Conservation (phyloP, 92 coral and sea anemone species). For the Palythoa grandis region DNA sequence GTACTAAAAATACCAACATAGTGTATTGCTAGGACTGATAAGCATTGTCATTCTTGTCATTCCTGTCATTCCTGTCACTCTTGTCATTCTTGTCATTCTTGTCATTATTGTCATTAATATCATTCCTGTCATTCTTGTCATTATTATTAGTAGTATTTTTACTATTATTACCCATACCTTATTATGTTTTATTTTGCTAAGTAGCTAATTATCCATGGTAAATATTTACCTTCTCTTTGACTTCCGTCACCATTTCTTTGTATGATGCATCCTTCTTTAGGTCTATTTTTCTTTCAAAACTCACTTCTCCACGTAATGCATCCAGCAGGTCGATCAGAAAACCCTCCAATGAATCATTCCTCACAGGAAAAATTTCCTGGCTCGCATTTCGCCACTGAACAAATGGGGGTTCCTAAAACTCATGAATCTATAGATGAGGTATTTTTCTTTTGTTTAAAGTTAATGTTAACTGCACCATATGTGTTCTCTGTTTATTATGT, state of each 20-base stretch:
- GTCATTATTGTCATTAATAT: too few relatives aligned
- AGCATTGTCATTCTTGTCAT: too few relatives aligned
- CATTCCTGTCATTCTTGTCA: too few relatives aligned
- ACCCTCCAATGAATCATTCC: constrained; percentile 73
- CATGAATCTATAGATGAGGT: background rate
- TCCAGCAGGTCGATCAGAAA: constrained; percentile 81
- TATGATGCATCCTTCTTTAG: constrained; percentile 60
- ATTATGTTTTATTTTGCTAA: too few relatives aligned
- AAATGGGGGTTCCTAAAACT: constrained; percentile 80
- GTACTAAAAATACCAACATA: too few relatives aligned
- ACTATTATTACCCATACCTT: too few relatives aligned
- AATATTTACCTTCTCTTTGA: constrained; percentile 53
- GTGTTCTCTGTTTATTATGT: too few relatives aligned
- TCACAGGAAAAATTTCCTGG: constrained; percentile 57
- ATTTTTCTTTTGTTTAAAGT: background rate
- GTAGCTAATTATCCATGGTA: background rate
- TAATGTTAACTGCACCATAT: too few relatives aligned
- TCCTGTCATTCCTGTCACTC: too few relatives aligned
- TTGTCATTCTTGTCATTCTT: too few relatives aligned
- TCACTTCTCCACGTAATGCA: constrained; percentile 58
- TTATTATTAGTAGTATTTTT: background rate
- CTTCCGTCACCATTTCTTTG: constrained; percentile 46
- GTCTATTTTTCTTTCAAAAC: constrained; percentile 68
- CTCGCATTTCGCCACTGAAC: constrained; percentile 69
- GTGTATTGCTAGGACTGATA: too few relatives aligned